Base-by-base conservation (phyloP, 2,113 vertebrate genomes). In the Phrynosoma blainvillii region DNA sequence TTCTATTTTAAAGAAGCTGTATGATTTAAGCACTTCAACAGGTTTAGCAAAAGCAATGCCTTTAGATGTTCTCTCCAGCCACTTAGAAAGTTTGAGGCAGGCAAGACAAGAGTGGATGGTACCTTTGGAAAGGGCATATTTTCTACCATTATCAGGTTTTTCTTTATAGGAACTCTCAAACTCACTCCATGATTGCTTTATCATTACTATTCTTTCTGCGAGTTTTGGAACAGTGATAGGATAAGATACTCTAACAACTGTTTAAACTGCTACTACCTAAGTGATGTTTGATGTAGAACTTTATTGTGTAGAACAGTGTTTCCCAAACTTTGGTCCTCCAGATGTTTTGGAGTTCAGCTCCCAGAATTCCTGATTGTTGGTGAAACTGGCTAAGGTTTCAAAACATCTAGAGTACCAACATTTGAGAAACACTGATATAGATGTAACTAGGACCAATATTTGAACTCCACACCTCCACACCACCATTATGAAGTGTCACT, bases 21-120 rank as follows among this genome's bases (percentile, higher is more conserved):
- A 30, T 30, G 89, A 27, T 70, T 16, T 76, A 65, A 94, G 79
- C 62, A 94, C 78, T 78, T 92, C 86, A 85, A 66, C 54, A 76
- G 11, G 42, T 84, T 89, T 74, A 87, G 14, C 79, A 21, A 84
- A 84, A 90, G 47, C 8, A 77, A 27, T 56, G 23, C 80, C 76
- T 65, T 86, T 52, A 30, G 54, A 85, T 30, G 32, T 78, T 66
- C 36, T 66, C 23, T 70, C 84, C 36, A 78, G 56, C 36, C 75
- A 25, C 32, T 47, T 65, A 36, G 23, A 27, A 82, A 40, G 21
- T 82, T 42, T 65, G 6, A 36, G 59, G n/a, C 5, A 25, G 62
- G 21, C 40, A 14, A 56, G 4, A 56, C 4, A 9, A 71, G 66
- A 71, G 30, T 12, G 30, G 82, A 23, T 20, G 40, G 1, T 54